phyloP scores from a whole-genome alignment of 1,140 invertebrate genomes.

The Scaptomyza graminum region DNA sequence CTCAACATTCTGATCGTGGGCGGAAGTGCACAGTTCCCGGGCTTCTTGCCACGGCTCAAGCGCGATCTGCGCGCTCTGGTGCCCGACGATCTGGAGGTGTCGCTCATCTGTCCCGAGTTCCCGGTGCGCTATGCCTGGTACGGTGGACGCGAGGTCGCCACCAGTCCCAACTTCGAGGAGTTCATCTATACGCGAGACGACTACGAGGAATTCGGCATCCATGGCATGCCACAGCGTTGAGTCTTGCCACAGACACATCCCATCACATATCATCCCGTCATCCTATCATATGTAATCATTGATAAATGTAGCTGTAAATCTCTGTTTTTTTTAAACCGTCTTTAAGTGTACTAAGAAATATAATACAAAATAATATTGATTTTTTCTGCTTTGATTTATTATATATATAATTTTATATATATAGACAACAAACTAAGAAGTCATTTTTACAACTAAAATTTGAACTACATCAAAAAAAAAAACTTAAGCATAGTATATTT shows the following conservation, averaged over 20 bases:
- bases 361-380: neutral
- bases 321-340: too few species aligned
- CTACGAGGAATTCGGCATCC: slow-evolving; percentile 94
- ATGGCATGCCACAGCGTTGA: slow-evolving; percentile 57
- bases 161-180: slow-evolving; percentile 89
- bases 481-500: too few species aligned
- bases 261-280: too few species aligned
- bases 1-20: slow-evolving; percentile 96
- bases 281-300: too few species aligned
- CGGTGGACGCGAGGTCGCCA: slow-evolving; percentile 91
- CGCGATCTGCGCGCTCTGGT: slow-evolving; percentile 92
- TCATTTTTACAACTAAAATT: too few species aligned
- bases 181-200: slow-evolving; percentile 92
- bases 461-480: too few species aligned
- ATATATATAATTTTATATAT: too few species aligned
- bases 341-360: too few species aligned
- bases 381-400: neutral
- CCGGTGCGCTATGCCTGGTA: slow-evolving; percentile 94
- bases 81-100: slow-evolving; percentile 90
- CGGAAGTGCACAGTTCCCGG: slow-evolving; percentile 93
- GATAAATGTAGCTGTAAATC: too few species aligned
- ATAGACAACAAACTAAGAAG: too few species aligned
- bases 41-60: slow-evolving; percentile 92
- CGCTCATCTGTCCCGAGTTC: slow-evolving; percentile 89
- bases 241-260: neutral